Evolutionary conservation across 1,140 invertebrate species (phyloP), one percentile per base, ranked within the genome.

Genomic region (Phortica variegata): DNA sequence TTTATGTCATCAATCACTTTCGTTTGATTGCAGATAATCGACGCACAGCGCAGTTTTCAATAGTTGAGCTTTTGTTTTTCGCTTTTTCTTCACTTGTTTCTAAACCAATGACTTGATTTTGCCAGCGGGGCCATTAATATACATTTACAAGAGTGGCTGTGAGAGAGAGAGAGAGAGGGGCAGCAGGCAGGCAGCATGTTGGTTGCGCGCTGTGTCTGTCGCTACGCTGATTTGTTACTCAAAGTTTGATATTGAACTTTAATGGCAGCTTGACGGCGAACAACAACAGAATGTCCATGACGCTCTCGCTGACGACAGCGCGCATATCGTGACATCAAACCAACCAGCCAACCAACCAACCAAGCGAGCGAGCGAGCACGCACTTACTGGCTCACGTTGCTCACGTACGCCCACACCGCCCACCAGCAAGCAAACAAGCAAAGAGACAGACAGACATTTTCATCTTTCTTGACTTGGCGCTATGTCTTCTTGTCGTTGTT

Each of bases 21-120:
- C 52, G 53, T 68, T 58, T 60, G 63, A 66, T 58, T 66, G 52
- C 52, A 69, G 65, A 60, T 68, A 68, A 68, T 63, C 60, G 65
- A 63, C 57, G 60, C 56, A 62, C 6, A 12, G 68, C 60, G 62
- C 56, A 68, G 62, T 53, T 42, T 54, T 47, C 40, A 32, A 42
- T 36, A 33, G 41, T 21, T 51, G 51, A 43, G 41, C 58, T 55
- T 42, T 38, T 38, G 20, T 53, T 46, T 49, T 17, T 23, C 17
- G 13, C 38, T 5, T 15, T 13, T 15, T 26, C 34, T 4, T 3
- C 31, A 12, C 5, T 15, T 12, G 4, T 10, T 18, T 19, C 19
- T 12, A 16, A 23, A 37, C 12, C 15, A 44, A 26, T 37, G 37
- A n/a, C 48, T 12, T 8, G 29, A 31, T 31, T 7, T 31, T 31